Conservation (phyloP, 2,888 invertebrate species). For the Myopa testacea region DNA sequence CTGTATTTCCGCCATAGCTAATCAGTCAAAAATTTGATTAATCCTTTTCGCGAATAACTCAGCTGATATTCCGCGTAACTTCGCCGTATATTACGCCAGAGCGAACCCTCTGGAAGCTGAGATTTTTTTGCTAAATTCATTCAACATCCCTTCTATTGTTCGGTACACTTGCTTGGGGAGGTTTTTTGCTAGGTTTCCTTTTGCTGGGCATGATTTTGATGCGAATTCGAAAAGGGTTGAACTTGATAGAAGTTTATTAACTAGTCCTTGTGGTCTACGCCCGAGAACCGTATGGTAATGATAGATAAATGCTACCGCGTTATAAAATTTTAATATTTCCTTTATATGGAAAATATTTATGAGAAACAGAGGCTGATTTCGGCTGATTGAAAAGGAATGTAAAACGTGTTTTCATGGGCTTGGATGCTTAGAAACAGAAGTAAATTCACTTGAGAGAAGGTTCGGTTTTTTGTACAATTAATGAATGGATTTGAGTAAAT, state of each 20-base stretch:
- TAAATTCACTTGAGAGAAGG: no score
- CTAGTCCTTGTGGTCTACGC: neutral
- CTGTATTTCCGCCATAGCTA: neutral
- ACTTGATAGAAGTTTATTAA: neutral
- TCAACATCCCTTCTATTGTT: no score
- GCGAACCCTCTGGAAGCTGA: neutral
- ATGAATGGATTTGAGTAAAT: no score
- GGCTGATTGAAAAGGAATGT: no score
- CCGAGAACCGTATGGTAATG: no score
- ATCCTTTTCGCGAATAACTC: conserved; percentile 1
- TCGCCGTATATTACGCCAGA: neutral
- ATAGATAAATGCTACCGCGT: no score
- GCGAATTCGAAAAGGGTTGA: conserved; percentile 1
- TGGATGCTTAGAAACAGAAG: no score
- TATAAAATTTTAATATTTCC: no score
- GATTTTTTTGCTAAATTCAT: neutral
- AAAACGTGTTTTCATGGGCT: no score
- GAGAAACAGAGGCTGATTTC: no score
- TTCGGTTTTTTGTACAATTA: no score
- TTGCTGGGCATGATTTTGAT: neutral
- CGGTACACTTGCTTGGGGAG: neutral
- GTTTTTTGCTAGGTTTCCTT: neutral
- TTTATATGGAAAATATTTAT: no score
- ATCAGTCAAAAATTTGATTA: neutral
- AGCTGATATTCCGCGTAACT: neutral